Evolutionary conservation across 1,140 invertebrate species (phyloP), one percentile per base, ranked within the genome.

Genomic region (Saccostrea cuccullata): DNA sequence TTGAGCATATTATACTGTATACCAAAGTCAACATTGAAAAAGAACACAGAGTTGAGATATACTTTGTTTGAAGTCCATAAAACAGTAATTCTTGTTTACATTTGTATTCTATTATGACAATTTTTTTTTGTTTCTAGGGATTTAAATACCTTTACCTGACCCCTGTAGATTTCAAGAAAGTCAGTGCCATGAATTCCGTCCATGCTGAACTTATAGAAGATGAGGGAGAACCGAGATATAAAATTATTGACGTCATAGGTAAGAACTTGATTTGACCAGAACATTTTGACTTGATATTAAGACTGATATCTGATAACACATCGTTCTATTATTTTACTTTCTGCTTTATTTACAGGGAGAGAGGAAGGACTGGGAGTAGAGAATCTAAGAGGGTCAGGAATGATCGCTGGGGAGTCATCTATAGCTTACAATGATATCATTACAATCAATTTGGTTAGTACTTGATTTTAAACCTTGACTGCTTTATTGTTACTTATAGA

Each of bases 351-450:
- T 85, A 47, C 84, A 94, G 97, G 97, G 86, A 98, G 98, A 94
- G 98, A 99, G 30, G 98, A 99, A 93, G 98, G 98, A 9, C 94
- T 99, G 0, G 99, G 99, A 5, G 98, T 99, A 9, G 99, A 99
- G 94, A 99, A 99, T 95, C 96, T 99, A 0, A 96, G 97, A 36
- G 98, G 98, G 92, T 99, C 99, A 4, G 99, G 98, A 60, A 97
- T 99, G 95, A 99, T 99, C 93, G 99, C 99, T 30, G 99, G 99
- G 2, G 99, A 99, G 96, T 98, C 99, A 0, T 99, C 98, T 0
- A 96, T 96, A 93, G 99, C 99, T 0, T 99, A 99, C 94, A 94
- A 96, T 84, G 98, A 99, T 94, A 96, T 99, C 30, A 97, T 99
- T 15, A 99, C 99, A 12, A 99, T 99, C 89, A 99, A 98, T 0